phyloP scores from a whole-genome alignment of 2,113 vertebrate genomes.

The Burhinus bistriatus region DNA sequence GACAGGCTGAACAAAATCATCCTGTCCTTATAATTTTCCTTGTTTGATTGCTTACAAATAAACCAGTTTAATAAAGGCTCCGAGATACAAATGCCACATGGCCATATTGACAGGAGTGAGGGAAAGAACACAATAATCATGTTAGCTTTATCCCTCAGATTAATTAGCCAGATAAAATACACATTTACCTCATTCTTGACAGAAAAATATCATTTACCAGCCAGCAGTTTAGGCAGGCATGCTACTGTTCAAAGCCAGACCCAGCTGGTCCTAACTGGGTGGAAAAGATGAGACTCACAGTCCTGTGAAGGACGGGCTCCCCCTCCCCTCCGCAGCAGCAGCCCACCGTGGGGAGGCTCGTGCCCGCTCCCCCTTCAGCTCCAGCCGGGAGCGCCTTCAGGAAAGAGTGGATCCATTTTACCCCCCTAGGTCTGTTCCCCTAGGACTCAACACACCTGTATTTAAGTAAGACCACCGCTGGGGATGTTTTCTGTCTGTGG shows the following conservation, averaged over 20 bases:
- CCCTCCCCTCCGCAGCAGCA: background rate
- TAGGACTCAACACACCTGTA: background rate
- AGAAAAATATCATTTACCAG: slow-evolving; percentile 33
- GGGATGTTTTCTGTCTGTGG: background rate
- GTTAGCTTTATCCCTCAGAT: slow-evolving; percentile 55
- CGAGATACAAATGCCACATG: slow-evolving; percentile 29
- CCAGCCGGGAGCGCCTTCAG: background rate
- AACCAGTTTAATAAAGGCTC: slow-evolving; percentile 39
- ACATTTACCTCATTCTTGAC: slow-evolving; percentile 17
- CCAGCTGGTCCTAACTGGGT: background rate
- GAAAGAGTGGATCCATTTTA: background rate
- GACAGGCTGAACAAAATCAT: slow-evolving; percentile 41
- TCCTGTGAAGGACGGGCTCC: background rate
- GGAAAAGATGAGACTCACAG: background rate
- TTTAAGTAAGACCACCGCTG: background rate
- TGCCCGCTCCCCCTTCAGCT: background rate
- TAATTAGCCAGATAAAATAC: slow-evolving; percentile 59
- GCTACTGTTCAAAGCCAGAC: background rate
- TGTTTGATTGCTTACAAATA: slow-evolving; percentile 60
- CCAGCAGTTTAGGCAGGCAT: background rate
- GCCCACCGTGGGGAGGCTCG: accelerated
- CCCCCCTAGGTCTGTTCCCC: background rate
- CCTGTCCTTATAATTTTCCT: slow-evolving; percentile 1
- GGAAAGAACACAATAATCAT: slow-evolving; percentile 50
- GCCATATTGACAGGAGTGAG: slow-evolving; percentile 33